Evolutionary conservation across 2,113 vertebrate genomes (phyloP), one percentile per base, ranked within the genome.

Genomic region (Tragelaphus buxtoni): DNA sequence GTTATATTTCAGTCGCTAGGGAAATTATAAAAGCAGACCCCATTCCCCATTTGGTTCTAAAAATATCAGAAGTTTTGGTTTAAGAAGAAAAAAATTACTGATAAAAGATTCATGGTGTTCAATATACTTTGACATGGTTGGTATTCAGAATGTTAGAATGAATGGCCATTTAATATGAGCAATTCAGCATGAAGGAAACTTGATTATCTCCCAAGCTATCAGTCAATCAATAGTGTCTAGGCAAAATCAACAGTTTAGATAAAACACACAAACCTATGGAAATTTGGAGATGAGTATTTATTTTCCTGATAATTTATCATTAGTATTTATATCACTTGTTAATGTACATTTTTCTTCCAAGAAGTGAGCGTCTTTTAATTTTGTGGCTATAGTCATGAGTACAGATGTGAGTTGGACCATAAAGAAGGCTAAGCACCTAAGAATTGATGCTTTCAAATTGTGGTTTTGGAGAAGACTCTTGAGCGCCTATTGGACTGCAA

Each of bases 161-260:
- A 96, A 93, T 96, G 65, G 24, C 26, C 60, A 85, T 61, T 94
- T 94, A 76, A 88, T 88, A 89, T 77, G 49, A 96, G 16, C 85
- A 97, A 97, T 93, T 96, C 42, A 83, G 63, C 85, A 89, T 55
- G 55, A 96, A 95, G 65, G 32, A 63, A 93, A 91, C 39, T 91
- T 91, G 61, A 96, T 95, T 88, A 90, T 87, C 45, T 85, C 32
- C n/a, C n/a, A 90, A 77, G 30, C 32, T 80, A 86, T 93, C 58
- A 77, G 42, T 93, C 96, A 92, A 35, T 91, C 72, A 94, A 85
- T 65, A 72, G 24, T 22, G 10, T 39, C 26, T 56, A 47, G 45
- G 63, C 17, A 98, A 93, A 93, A 87, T 72, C 60, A 90, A 77
- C 16, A 80, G 30, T 56, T 96, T 76, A n/a, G 90, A 42, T 81